Base-by-base conservation (phyloP, 2,888 invertebrate species). In the Glyphotaelius pellucidus region DNA sequence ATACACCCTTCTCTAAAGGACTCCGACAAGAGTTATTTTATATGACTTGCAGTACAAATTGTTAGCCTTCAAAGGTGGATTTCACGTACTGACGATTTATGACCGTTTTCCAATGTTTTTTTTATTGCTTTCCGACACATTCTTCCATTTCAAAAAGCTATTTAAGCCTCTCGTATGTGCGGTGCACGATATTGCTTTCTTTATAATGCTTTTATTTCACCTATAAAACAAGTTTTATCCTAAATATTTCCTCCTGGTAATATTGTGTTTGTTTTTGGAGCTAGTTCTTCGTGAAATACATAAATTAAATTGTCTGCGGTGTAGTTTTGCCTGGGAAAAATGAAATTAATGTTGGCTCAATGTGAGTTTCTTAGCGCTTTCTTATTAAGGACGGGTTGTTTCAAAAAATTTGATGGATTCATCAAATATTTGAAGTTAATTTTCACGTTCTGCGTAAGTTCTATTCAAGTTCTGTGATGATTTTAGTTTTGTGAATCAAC, bases 21-120 rank as follows among this genome's bases (percentile, higher is more conserved):
- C 81, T 80, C 81, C 81, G 25, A 67, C n/a, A 67, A 67, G 67
- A 67, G 67, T 67, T 67, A 67, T 67, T 67, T 67, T n/a, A 67
- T 67, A 67, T 67, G 67, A 67, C 67, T 67, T 67, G 25, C 67
- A 67, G 25, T n/a, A 67, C 67, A 67, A 67, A 67, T 25, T 67
- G 67, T 67, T 25, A 67, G 67, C 67, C 67, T 25, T 67, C 67
- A 67, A 67, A 67, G 67, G 67, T 67, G 25, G 67, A 67, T 67
- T 67, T 67, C 67, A 67, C 67, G 67, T 67, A n/a, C 67, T 67
- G 25, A 67, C 67, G 67, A 67, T 67, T 67, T 67, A 67, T 67
- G 67, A 67, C 67, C 67, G n/a, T 67, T n/a, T 67, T 67, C 67
- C 67, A 67, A 67, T 67, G 67, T 67, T 67, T 67, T 52, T 47